A percentile compares a stretch with the other conserved stretches of the same genome.
phyloP scores from a whole-genome alignment of 2,888 invertebrate species.

The Amiota minor region DNA sequence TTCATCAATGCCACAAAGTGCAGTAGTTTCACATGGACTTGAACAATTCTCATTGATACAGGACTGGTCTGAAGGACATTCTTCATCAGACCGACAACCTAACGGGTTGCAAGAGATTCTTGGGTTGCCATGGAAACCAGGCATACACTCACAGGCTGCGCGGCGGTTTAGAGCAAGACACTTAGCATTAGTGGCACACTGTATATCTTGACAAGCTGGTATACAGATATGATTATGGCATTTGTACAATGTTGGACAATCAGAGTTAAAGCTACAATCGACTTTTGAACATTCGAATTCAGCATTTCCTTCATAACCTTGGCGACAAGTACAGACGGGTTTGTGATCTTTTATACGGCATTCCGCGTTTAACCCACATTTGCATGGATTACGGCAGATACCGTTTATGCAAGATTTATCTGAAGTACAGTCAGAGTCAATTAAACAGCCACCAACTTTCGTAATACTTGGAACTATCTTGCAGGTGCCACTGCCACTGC shows the following conservation, averaged over 20 bases:
- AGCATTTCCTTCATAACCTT: slow-evolving; percentile 89
- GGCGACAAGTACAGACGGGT: slow-evolving; percentile 88
- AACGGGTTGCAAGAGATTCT: slow-evolving; percentile 83
- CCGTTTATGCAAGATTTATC: slow-evolving; percentile 87
- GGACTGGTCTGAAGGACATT: slow-evolving; percentile 86
- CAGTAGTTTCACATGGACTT: slow-evolving; percentile 81
- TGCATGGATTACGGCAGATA: slow-evolving; percentile 87
- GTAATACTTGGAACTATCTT: slow-evolving; percentile 80
- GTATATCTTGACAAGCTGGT: slow-evolving; percentile 83
- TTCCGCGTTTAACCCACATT: slow-evolving; percentile 88
- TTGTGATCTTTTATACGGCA: slow-evolving; percentile 89
- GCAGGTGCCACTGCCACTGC: slow-evolving; percentile 87
- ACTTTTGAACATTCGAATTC: slow-evolving; percentile 85
- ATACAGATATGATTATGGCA: slow-evolving; percentile 88
- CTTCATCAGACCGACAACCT: slow-evolving; percentile 85
- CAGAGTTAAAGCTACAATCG: slow-evolving; percentile 82
- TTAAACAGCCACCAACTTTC: slow-evolving; percentile 80
- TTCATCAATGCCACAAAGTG: slow-evolving; percentile 82
- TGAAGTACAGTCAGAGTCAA: slow-evolving; percentile 84
- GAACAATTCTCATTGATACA: slow-evolving; percentile 88
- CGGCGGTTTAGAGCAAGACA: slow-evolving; percentile 87
- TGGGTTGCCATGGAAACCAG: slow-evolving; percentile 88
- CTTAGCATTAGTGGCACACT: slow-evolving; percentile 85
- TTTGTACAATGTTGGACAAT: slow-evolving; percentile 87
- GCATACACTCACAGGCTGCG: slow-evolving; percentile 87